Conservation (phyloP, 2,797 vertebrate genomes). For the Glossophaga mutica region DNA sequence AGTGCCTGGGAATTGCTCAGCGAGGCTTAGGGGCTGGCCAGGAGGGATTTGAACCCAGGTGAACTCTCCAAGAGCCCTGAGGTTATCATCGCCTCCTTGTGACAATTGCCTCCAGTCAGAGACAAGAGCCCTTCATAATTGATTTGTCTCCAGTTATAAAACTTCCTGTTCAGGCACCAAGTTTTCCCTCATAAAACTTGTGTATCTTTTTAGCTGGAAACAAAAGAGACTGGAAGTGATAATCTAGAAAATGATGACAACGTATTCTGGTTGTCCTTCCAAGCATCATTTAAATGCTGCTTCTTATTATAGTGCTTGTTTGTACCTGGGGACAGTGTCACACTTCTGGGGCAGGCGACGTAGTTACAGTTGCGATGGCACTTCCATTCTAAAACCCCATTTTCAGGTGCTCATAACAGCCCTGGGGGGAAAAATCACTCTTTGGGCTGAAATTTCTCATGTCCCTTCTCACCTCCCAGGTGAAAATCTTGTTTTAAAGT, state of each 20-base stretch:
- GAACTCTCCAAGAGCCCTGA: constrained; percentile 34
- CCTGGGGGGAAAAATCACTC: constrained; percentile 45
- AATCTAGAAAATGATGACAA: constrained; percentile 14
- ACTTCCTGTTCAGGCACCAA: constrained; percentile 30
- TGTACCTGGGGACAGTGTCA: constrained; percentile 39
- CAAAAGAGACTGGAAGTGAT: background rate
- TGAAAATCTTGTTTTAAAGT: constrained; percentile 62
- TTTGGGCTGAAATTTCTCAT: constrained; percentile 64
- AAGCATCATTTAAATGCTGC: constrained; percentile 50
- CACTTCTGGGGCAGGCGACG: background rate
- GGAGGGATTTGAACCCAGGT: constrained; percentile 29
- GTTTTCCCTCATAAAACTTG: background rate
- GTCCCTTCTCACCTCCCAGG: constrained; percentile 58
- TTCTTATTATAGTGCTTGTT: constrained; percentile 43
- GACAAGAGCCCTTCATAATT: constrained; percentile 11
- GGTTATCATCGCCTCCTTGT: constrained; percentile 6
- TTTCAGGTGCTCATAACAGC: constrained; percentile 63
- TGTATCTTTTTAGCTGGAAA: constrained; percentile 13
- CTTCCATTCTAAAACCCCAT: constrained; percentile 73
- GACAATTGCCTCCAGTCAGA: constrained; percentile 64
- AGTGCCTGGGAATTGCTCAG: background rate
- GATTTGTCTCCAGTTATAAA: constrained; percentile 37
- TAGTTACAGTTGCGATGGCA: constrained; percentile 67
- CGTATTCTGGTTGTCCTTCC: background rate
- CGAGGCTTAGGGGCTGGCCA: constrained; percentile 12